Evolutionary conservation across 2,888 invertebrate genomes (phyloP), one percentile per base, ranked within the genome.

Genomic region (Cartodere bifasciata): DNA sequence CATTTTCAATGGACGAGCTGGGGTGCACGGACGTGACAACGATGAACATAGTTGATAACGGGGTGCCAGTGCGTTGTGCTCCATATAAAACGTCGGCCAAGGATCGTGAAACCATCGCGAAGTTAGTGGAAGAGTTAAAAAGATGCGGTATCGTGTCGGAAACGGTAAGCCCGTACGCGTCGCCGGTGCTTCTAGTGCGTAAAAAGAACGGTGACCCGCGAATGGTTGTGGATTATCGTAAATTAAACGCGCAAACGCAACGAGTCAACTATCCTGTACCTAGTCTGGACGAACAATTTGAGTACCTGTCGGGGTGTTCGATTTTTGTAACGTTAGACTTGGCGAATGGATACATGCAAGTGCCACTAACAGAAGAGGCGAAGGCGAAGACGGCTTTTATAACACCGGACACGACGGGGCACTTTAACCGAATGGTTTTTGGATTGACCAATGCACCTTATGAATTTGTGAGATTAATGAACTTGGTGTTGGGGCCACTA

Each of bases 331-430:
- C 26, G 5, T 21, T 37, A n/a, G 35, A 37, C 16, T 26, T 38
- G 10, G 34, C 33, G 23, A 32, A 35, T 16, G 29, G 32, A 10
- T 41, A 37, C 21, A 32, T 33, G 28, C 32, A 37, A 12, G 32
- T 41, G 17, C 37, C 37, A 2, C 23, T 41, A 13, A 20, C 28
- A 10, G 24, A 31, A 17, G 23, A 29, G 10, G 28, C 36, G 9
- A 36, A 45, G 3, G 24, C 31, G 2, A 51, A 53, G 28, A 52
- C 49, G 2, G 52, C 47, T 2, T 48, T 53, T 17, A 43, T 43
- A 7, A 54, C 49, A 4, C 50, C 47, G 0, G 48, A 43, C 28
- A 49, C 48, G 11, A 38, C 46, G 1, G 50, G 39, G 14, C 40
- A 48, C 34, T 52, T 44, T 28, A 23, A 34, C 2, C 16, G 39